Conservation (phyloP, 1,140 invertebrate species). For the Bombus sylvicola region DNA sequence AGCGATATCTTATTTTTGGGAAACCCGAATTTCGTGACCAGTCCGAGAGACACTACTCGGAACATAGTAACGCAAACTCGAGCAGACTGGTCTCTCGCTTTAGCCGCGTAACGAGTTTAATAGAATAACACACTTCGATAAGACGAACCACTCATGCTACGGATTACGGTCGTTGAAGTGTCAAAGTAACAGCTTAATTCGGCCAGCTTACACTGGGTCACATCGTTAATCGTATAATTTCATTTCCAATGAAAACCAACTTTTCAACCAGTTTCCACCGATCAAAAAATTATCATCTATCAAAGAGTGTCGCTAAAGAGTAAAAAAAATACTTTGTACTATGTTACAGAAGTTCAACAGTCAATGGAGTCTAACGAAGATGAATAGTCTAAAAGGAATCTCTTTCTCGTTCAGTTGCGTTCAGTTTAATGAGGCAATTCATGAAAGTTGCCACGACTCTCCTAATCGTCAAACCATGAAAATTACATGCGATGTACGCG, state of each 20-base stretch:
- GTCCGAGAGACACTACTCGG: not conserved
- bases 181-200: not conserved
- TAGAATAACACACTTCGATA: constrained; percentile 32
- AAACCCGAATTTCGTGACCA: not conserved
- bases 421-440: too few relatives aligned
- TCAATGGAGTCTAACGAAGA: too few relatives aligned
- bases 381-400: too few relatives aligned
- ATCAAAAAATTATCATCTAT: too few relatives aligned
- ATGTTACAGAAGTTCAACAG: too few relatives aligned
- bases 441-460: not conserved
- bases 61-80: not conserved
- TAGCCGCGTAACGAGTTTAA: constrained; percentile 17
- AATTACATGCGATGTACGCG: not conserved
- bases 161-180: constrained; percentile 8
- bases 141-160: not conserved
- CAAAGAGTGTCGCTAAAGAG: too few relatives aligned
- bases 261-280: fast-evolving
- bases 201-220: too few relatives aligned
- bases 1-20: not conserved
- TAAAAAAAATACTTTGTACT: too few relatives aligned
- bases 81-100: not conserved
- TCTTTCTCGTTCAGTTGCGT: too few relatives aligned
- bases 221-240: not conserved
- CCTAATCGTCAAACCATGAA: not conserved
- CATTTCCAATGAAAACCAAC: not conserved